Evolutionary conservation across 2,888 invertebrate species (phyloP).

Genomic region (Ophion ellenae): DNA sequence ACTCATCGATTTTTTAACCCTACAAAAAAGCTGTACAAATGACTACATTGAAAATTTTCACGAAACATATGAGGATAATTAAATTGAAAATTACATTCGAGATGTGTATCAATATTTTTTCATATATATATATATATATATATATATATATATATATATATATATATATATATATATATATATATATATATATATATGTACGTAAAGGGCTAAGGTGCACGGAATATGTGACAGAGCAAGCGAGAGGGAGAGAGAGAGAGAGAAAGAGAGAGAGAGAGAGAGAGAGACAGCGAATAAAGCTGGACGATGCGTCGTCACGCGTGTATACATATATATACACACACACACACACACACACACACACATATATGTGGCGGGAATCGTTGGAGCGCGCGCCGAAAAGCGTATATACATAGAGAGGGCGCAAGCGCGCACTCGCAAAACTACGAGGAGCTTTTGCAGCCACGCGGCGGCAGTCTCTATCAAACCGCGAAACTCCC

Average conservation of each 20-base stretch:
- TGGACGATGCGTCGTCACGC: neutral
- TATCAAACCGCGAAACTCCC: constrained; percentile 81
- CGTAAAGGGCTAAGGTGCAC: constrained; percentile 4
- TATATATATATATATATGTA: neutral
- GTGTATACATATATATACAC: neutral
- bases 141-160: too few species aligned
- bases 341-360: neutral
- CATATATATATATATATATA: too few species aligned
- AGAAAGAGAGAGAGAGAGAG: too few species aligned
- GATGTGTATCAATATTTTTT: too few species aligned
- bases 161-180: too few species aligned
- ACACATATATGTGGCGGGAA: neutral
- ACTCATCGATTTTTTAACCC: too few species aligned
- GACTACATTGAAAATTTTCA: too few species aligned
- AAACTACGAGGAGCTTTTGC: constrained; percentile 75
- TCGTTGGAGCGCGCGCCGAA: constrained; percentile 59
- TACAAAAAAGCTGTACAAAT: too few species aligned
- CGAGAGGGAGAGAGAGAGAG: neutral
- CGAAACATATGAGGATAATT: too few species aligned
- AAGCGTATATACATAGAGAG: constrained; percentile 19
- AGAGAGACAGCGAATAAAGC: neutral
- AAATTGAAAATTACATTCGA: too few species aligned
- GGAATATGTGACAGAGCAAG: neutral
- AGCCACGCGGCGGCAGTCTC: constrained; percentile 81
- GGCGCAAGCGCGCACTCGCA: constrained; percentile 74